These are phyloP conservation scores for Galeruca laticollis DNA, from an alignment of 2,888 invertebrate genomes.

Conservation along the genomic window DNA sequence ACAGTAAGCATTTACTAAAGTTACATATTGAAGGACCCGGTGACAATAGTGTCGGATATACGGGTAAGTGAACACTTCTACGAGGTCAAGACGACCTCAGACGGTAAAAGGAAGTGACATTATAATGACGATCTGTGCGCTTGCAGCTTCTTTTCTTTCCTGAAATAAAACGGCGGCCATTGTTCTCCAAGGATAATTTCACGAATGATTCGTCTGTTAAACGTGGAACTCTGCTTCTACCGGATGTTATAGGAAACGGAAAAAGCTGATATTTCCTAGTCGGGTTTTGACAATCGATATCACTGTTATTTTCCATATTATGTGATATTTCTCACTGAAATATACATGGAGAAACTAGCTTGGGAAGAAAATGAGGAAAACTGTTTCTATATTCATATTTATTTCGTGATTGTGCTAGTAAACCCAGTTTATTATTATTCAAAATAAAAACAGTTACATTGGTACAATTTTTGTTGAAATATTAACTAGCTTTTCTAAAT, in stretches of 20 bases:
- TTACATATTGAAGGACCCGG: conserved; percentile 39
- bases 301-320: background rate
- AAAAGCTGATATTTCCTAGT: conserved; percentile 60
- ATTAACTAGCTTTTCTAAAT: too few relatives aligned
- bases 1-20: conserved; percentile 1
- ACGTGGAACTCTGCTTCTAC: conserved; percentile 56
- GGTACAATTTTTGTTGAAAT: too few relatives aligned
- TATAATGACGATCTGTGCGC: conserved; percentile 59
- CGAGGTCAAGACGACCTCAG: conserved; percentile 63
- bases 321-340: too few relatives aligned
- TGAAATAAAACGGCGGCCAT: conserved; percentile 54
- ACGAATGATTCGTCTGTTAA: conserved; percentile 61
- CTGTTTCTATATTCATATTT: too few relatives aligned
- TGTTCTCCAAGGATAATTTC: conserved; percentile 62
- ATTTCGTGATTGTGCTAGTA: too few relatives aligned
- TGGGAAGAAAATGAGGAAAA: too few relatives aligned
- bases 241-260: conserved; percentile 59
- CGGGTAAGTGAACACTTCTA: conserved; percentile 64
- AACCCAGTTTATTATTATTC: too few relatives aligned
- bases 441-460: too few relatives aligned
- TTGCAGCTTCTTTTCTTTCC: conserved; percentile 56
- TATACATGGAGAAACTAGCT: too few relatives aligned
- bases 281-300: conserved; percentile 33
- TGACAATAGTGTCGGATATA: conserved; percentile 61
- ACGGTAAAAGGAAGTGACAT: conserved; percentile 61